These are phyloP conservation scores for Coenonympha arcania DNA, from an alignment of 2,888 invertebrate species.

Conservation along the genomic window DNA sequence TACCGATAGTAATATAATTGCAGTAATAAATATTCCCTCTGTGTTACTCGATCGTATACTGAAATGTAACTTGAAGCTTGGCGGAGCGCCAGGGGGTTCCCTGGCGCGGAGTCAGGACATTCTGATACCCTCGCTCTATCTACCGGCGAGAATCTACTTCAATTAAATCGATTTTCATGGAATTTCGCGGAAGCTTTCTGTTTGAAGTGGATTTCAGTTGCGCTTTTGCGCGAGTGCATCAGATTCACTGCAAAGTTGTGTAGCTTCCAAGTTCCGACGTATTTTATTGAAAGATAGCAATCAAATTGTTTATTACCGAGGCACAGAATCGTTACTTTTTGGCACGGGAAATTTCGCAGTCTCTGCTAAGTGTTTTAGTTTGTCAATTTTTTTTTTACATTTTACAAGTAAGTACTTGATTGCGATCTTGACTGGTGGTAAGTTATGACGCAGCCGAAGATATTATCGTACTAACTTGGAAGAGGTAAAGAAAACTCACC, in stretches of 20 bases:
- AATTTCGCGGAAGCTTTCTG: slow-evolving; percentile 20
- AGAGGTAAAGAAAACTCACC: no score
- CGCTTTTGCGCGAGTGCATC: slow-evolving; percentile 3
- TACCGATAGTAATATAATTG: slow-evolving; percentile 31
- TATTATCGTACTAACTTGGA: no score
- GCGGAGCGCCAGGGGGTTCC: slow-evolving; percentile 57
- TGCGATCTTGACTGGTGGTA: no score
- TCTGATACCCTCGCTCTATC: slow-evolving; percentile 53
- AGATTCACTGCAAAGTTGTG: not conserved
- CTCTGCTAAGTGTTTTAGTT: no score
- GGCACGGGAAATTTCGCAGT: no score
- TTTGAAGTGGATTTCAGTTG: slow-evolving; percentile 14
- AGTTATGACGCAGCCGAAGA: no score
- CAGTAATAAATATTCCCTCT: slow-evolving; percentile 23
- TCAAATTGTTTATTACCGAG: not conserved
- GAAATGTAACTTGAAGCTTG: slow-evolving; percentile 45
- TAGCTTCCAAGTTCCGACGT: not conserved
- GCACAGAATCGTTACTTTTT: not conserved
- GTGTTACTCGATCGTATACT: slow-evolving; percentile 33
- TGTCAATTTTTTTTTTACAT: no score
- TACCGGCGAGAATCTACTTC: slow-evolving; percentile 27
- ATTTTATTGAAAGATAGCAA: not conserved
- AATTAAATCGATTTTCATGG: slow-evolving; percentile 29
- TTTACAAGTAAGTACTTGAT: no score
- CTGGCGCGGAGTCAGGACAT: slow-evolving; percentile 57